Conservation (phyloP, 2,888 invertebrate genomes). For the Andrena flavipes region DNA sequence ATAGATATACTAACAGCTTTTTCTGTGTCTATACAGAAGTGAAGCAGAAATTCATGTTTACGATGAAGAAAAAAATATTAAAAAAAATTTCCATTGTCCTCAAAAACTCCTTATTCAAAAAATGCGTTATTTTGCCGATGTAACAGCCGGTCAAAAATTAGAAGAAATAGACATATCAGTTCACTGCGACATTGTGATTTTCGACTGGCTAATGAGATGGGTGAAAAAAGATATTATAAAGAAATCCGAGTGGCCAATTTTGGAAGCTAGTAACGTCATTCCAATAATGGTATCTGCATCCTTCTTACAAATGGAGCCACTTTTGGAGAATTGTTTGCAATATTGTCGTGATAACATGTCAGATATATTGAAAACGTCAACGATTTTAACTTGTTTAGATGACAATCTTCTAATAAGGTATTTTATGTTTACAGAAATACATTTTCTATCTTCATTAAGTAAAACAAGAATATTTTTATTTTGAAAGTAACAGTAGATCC, state of each 20-base stretch:
- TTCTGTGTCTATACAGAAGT: conserved; percentile 84
- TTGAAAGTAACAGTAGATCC: not conserved
- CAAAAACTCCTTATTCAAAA: conserved; percentile 94
- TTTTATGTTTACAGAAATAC: conserved; percentile 11
- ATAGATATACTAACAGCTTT: conserved; percentile 28
- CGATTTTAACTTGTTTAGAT: conserved; percentile 95
- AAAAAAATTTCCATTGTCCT: conserved; percentile 95
- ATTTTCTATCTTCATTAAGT: not conserved
- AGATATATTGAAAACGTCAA: conserved; percentile 93
- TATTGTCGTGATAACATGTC: conserved; percentile 95
- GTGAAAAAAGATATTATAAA: conserved; percentile 91
- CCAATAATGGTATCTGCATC: conserved; percentile 97
- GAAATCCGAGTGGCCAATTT: conserved; percentile 89
- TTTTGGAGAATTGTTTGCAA: conserved; percentile 93
- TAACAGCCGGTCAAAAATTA: conserved; percentile 92
- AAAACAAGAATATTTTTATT: conserved; percentile 8
- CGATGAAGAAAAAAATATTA: conserved; percentile 95
- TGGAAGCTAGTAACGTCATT: conserved; percentile 94
- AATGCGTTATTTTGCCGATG: conserved; percentile 98
- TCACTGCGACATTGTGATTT: conserved; percentile 97
- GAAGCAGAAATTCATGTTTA: conserved; percentile 98
- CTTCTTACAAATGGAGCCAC: conserved; percentile 96
- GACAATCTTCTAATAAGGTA: conserved; percentile 85
- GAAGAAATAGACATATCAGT: conserved; percentile 98
- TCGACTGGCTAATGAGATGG: conserved; percentile 98